Base-by-base conservation (phyloP, 2,797 vertebrate species). In the Coreius guichenoti region DNA sequence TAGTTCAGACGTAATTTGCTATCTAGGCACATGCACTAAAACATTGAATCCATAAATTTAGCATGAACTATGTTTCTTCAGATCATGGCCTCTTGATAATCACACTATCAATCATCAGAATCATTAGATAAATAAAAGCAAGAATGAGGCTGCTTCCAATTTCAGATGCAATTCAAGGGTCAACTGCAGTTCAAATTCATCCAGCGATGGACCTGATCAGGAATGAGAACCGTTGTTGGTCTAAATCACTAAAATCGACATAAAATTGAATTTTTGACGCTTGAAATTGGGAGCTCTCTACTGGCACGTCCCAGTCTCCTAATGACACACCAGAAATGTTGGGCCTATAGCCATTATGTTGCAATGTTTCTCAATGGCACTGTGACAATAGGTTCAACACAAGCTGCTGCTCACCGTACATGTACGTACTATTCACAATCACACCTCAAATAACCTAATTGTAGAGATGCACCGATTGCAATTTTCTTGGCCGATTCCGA, bases 41-140 rank as follows among this genome's bases (percentile, higher is more conserved):
- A 87, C 78, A 81, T 43, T 19, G 82, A 92, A 84, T 72, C 74
- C 83, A 91, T 92, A 89, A 86, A 90, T 74, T 89, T 92, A 92
- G 92, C 86, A 93, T 91, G 86, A 91, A 89, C 82, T 88, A 54
- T 67, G 87, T 90, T 91, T 91, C 88, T 90, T 87, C 86, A 89
- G 88, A 89, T 75, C 83, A 87, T 45, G 17, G 67, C 83, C 26
- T 87, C 54, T n/a, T 81, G 29, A 85, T 72, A 84, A 78, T 84
- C 74, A 49, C 23, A 43, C 77, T 26, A 80, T 80, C 69, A 76
- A 80, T 86, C 84, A 84, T 67, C 54, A 82, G 74, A 75, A 56
- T 70, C 63, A 58, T 84, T 84, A 58, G 63, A 78, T 78, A 78
- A 78, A 49, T 56, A 77, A 54, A 78, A 78, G 74, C 47, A 58